Conservation (phyloP, 2,797 vertebrate genomes). For the Ctenopoma multispine region DNA sequence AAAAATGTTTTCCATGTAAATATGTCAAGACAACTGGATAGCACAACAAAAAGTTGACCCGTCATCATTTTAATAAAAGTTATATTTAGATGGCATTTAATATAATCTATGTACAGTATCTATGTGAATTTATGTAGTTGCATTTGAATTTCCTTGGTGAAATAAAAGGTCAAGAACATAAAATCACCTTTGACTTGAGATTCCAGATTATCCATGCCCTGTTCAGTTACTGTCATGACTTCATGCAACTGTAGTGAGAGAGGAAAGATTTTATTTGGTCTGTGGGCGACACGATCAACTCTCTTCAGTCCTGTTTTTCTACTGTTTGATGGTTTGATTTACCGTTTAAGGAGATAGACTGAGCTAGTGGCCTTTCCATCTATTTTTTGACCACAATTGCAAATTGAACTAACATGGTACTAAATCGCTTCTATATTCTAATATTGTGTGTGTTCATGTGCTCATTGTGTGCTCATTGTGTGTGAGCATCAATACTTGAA, state of each 20-base stretch:
- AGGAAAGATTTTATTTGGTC: neutral
- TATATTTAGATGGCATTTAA: neutral
- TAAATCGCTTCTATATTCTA: neutral
- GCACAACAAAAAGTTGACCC: neutral
- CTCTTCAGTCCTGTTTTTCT: too few species aligned
- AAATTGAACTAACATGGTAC: neutral
- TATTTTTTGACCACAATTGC: constrained; percentile 1
- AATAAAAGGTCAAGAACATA: constrained; percentile 14
- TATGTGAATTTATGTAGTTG: constrained; percentile 2
- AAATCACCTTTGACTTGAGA: constrained; percentile 8
- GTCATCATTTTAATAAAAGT: neutral
- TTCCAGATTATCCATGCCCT: constrained; percentile 22
- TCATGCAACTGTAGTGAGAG: neutral
- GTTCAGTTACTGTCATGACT: neutral
- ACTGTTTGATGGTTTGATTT: neutral
- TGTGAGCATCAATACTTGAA: neutral
- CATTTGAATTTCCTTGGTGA: constrained; percentile 3
- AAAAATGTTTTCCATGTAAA: neutral
- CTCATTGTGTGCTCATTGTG: too few species aligned
- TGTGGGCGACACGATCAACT: constrained; percentile 2
- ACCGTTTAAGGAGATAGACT: neutral
- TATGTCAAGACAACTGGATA: neutral
- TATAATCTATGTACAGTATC: neutral
- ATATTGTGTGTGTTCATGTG: too few species aligned
- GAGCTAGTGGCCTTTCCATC: neutral